Base-by-base conservation (phyloP, 2,888 invertebrate species). In the Melanargia galathea region DNA sequence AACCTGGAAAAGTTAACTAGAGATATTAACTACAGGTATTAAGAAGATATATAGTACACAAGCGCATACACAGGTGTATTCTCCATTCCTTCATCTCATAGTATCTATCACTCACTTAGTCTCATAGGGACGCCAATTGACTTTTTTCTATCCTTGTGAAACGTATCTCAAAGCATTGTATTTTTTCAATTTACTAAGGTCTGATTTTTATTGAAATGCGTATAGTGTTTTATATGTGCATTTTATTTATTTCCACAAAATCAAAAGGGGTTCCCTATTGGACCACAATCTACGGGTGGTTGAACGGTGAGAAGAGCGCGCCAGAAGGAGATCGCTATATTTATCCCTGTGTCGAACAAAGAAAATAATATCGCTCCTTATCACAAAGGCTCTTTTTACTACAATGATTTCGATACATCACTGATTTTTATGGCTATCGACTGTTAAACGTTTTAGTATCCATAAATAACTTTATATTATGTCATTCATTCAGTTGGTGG, bases 281-380 rank as follows among this genome's bases (percentile, higher is more conserved):
- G 0, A 63, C 81, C 82, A 78, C 8, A 45, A 71, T 26, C 62
- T 62, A 66, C 73, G 75, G 76, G 76, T 77, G 78, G 76, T 72
- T 76, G 80, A 72, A 79, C 75, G 78, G 77, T 77, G 79, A 73
- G 80, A 79, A 78, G 69, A 75, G 64, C 40, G 68, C 60, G 82
- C 63, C 61, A 64, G 77, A 85, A 70, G 68, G 80, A 75, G 86
- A 86, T 68, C 68, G 72, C 66, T 65, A 74, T 72, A 83, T 65
- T 73, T 78, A 75, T 62, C 62, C 51, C 73, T 75, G 76, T 79
- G 80, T 76, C 75, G 76, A 69, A 74, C 71, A 20, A 62, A 73
- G 72, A 75, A 72, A 73, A 76, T 73, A 75, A 73, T 74, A 65
- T 62, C 69, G 70, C 71, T 73, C 73, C 75, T 76, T 76, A 77